Percentiles rank a stretch among this genome's conserved stretches.
Conservation (phyloP, 2,113 vertebrate genomes). For the Prunella fulvescens region DNA sequence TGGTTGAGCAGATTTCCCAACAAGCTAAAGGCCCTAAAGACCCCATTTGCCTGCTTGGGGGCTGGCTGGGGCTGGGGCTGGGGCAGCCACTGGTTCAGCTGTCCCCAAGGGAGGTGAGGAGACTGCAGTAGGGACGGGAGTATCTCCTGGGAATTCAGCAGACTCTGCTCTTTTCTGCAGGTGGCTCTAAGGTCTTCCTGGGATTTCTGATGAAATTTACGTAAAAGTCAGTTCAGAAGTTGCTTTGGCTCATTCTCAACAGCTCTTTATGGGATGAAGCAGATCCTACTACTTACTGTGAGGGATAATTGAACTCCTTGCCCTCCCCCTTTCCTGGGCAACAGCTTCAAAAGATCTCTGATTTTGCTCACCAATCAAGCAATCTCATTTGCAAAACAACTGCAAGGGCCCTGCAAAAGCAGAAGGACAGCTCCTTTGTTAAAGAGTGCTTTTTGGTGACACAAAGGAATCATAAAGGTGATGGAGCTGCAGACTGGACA, state of each 20-base stretch:
- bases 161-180: background rate
- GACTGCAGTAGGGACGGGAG: background rate
- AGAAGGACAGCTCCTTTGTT: constrained; percentile 30
- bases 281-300: background rate
- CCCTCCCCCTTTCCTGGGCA: constrained; percentile 38
- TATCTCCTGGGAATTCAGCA: background rate
- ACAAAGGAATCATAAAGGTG: constrained; percentile 57
- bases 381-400: constrained; percentile 65
- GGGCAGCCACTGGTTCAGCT: background rate
- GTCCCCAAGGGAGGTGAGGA: rapidly evolving
- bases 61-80: background rate
- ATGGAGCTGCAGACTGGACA: constrained; percentile 12
- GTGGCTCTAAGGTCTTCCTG: background rate
- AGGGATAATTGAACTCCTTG: background rate
- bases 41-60: rapidly evolving
- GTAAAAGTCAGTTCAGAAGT: background rate
- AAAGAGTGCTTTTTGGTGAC: constrained; percentile 5
- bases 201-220: background rate
- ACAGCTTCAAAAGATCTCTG: constrained; percentile 53
- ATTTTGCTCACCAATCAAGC: constrained; percentile 56
- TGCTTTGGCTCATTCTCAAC: background rate
- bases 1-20: background rate
- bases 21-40: background rate
- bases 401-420: constrained; percentile 27
- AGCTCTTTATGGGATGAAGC: background rate